Conservation (phyloP, 1,140 invertebrate genomes). For the Pseudachorutes palmiensis region DNA sequence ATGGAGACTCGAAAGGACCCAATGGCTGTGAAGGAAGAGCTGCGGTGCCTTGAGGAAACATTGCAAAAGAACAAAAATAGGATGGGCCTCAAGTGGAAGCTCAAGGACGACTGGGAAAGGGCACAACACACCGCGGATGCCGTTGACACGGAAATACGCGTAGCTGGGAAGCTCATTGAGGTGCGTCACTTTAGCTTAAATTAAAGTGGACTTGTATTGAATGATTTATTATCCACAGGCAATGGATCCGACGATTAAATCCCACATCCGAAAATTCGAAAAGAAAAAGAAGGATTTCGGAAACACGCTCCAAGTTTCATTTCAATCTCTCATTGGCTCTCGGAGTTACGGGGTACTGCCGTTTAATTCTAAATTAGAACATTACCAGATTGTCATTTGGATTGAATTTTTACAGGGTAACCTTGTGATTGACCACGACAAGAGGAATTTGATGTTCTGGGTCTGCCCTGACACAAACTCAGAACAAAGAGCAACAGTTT, state of each 20-base stretch:
- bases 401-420: slow-evolving; percentile 46
- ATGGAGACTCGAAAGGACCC: background rate
- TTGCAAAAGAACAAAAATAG: slow-evolving; percentile 10
- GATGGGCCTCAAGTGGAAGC: background rate
- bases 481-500: slow-evolving; percentile 41
- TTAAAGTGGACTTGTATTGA: background rate
- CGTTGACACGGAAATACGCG: slow-evolving; percentile 40
- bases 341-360: slow-evolving; percentile 43
- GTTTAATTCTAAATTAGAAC: slow-evolving; percentile 1
- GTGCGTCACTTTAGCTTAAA: background rate
- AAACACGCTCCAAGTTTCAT: slow-evolving; percentile 30
- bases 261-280: slow-evolving; percentile 33
- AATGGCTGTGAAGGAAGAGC: slow-evolving; percentile 37
- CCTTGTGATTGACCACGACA: slow-evolving; percentile 54
- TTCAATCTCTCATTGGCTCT: slow-evolving; percentile 39
- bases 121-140: slow-evolving; percentile 37
- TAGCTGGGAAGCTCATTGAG: slow-evolving; percentile 37
- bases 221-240: background rate
- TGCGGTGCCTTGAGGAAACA: slow-evolving; percentile 32
- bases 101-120: background rate
- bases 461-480: slow-evolving; percentile 42
- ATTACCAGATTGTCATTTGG: too few relatives aligned
- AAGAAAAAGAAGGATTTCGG: slow-evolving; percentile 40
- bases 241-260: background rate
- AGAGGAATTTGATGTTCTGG: slow-evolving; percentile 45